phyloP scores from a whole-genome alignment of 2,888 invertebrate species.

The Caenorhabditis sinica region DNA sequence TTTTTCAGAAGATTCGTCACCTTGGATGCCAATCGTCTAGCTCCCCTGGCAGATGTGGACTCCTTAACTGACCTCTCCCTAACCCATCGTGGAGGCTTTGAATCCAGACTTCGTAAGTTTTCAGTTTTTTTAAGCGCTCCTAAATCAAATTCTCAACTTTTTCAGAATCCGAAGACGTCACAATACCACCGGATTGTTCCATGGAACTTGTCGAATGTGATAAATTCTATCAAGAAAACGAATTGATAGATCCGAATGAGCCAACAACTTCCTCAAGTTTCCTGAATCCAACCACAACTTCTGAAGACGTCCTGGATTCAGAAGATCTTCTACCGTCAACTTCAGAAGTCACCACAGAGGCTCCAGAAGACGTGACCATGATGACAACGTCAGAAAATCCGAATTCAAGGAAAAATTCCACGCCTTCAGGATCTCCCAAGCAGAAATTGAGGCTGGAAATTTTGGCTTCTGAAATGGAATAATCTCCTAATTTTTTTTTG shows the following conservation, averaged over 20 bases:
- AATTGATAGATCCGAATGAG: constrained; percentile 3
- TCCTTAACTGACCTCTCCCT: constrained; percentile 58
- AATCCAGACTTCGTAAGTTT: constrained; percentile 58
- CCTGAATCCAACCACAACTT: constrained; percentile 1
- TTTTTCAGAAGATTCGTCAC: constrained; percentile 57
- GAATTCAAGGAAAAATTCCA: background rate
- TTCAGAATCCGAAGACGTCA: constrained; percentile 53
- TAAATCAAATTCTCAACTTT: background rate
- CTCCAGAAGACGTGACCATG: background rate
- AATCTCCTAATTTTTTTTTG: background rate
- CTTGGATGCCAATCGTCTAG: constrained; percentile 61
- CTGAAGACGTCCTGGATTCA: background rate
- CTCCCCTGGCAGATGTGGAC: constrained; percentile 64
- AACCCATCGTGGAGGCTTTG: constrained; percentile 48
- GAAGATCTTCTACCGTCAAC: background rate
- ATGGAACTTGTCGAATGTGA: background rate
- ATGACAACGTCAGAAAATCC: no score
- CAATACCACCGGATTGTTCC: constrained; percentile 16
- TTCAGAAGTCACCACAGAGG: constrained; percentile 9
- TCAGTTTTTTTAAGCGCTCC: background rate
- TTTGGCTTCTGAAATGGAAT: constrained; percentile 44
- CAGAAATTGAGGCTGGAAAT: constrained; percentile 35
- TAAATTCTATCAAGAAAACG: constrained; percentile 20
- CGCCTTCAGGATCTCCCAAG: background rate
- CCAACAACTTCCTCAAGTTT: constrained; percentile 11